These are phyloP conservation scores for Phorcus lineatus DNA, from an alignment of 2,888 invertebrate species.

Conservation along the genomic window DNA sequence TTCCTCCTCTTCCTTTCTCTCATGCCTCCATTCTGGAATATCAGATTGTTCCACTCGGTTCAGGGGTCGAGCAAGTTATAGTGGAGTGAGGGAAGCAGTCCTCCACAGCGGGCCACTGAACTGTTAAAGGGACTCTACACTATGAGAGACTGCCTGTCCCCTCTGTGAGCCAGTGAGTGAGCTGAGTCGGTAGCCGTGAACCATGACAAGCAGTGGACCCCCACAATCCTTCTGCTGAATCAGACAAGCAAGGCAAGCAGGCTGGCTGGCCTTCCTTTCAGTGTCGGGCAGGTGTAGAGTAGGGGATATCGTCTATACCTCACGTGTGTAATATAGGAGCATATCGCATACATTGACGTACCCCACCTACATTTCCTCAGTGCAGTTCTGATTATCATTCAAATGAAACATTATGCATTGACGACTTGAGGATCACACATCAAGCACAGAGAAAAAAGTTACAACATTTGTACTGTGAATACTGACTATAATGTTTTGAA, in stretches of 20 bases:
- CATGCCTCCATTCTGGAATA: background rate
- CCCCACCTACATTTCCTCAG: background rate
- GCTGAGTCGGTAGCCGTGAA: background rate
- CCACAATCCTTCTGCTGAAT: background rate
- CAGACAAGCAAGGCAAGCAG: background rate
- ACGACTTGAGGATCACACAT: background rate
- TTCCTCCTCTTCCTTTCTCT: background rate
- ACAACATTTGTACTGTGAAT: background rate
- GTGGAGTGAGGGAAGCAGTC: background rate
- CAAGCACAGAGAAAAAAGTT: background rate
- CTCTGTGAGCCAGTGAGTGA: background rate
- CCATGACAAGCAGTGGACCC: background rate
- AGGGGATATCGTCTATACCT: background rate
- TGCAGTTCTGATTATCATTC: background rate
- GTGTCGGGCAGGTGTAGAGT: background rate
- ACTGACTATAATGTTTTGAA: background rate
- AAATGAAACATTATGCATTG: slow-evolving; percentile 3
- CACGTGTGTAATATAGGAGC: background rate
- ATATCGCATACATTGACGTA: background rate
- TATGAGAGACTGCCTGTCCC: background rate
- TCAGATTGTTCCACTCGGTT: background rate
- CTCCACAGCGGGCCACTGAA: background rate
- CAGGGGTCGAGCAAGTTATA: background rate
- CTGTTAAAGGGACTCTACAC: background rate
- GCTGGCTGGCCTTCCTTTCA: background rate